Conservation (phyloP, 1,140 invertebrate genomes). For the Dreissena polymorpha region DNA sequence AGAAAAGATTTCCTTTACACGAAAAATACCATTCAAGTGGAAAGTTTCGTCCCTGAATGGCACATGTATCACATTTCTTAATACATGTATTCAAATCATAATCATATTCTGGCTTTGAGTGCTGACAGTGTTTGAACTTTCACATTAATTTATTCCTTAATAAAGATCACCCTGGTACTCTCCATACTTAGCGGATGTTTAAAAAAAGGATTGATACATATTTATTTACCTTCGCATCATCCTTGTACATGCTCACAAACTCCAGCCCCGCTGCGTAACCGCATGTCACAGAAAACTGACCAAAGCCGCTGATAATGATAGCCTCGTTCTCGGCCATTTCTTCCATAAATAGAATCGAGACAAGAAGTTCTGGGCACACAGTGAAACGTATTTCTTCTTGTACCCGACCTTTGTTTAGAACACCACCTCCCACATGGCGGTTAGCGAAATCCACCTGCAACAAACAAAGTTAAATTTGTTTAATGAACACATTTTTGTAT, state of each 20-base stretch:
- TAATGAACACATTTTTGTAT: too few species aligned
- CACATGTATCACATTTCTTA: too few species aligned
- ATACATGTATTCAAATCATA: too few species aligned
- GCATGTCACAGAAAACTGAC: conserved; percentile 67
- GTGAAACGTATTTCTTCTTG: conserved; percentile 88
- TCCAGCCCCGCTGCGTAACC: conserved; percentile 83
- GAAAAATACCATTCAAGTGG: too few species aligned
- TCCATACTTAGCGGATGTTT: not conserved
- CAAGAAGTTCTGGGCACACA: conserved; percentile 88
- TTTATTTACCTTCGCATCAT: conserved; percentile 75
- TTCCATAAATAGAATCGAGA: conserved; percentile 87
- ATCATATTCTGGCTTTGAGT: too few species aligned
- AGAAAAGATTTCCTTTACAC: too few species aligned
- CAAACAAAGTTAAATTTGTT: too few species aligned
- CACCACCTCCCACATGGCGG: conserved; percentile 85
- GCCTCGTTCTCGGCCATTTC: conserved; percentile 91
- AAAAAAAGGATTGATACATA: not conserved
- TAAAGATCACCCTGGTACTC: not conserved
- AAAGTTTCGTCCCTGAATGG: too few species aligned
- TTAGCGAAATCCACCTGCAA: conserved; percentile 78
- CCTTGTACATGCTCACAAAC: conserved; percentile 88
- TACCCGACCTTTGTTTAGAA: conserved; percentile 84
- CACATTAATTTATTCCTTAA: not conserved
- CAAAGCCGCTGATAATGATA: conserved; percentile 81
- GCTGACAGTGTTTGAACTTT: not conserved